These are phyloP conservation scores for Mercenaria mercenaria DNA, from an alignment of 1,140 invertebrate species.

Conservation along the genomic window DNA sequence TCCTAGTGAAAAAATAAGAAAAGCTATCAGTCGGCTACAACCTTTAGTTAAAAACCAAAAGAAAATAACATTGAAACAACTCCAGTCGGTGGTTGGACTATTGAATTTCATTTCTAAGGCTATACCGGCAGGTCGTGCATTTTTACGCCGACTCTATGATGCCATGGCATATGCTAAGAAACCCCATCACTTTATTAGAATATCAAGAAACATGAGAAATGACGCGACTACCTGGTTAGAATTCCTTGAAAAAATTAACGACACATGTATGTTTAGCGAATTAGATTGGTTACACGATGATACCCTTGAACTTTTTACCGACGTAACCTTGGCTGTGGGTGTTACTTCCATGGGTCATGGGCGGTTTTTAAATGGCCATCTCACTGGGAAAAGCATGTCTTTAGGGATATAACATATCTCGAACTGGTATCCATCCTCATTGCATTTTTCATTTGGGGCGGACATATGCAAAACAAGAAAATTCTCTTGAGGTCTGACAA, in stretches of 20 bases:
- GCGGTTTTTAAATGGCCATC: conserved; percentile 44
- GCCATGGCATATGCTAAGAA: neutral
- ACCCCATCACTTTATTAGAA: neutral
- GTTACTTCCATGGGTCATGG: conserved; percentile 44
- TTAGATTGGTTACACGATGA: conserved; percentile 31
- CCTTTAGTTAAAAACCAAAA: no score
- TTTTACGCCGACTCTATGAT: no score
- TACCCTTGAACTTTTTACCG: conserved; percentile 50
- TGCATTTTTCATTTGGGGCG: conserved; percentile 30
- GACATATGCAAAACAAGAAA: no score
- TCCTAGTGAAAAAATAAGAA: no score
- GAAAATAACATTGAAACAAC: no score
- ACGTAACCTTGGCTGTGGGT: conserved; percentile 26
- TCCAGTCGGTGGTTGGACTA: no score
- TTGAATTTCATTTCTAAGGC: no score
- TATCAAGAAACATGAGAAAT: neutral
- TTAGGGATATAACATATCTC: conserved; percentile 57
- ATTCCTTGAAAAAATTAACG: conserved; percentile 56
- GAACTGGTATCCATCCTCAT: conserved; percentile 56
- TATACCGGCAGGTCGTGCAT: no score
- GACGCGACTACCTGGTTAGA: neutral
- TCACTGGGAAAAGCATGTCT: neutral
- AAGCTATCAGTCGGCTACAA: no score
- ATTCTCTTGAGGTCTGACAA: no score
- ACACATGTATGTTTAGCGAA: neutral